Evolutionary conservation across 2,113 vertebrate species (phyloP), one percentile per base, ranked within the genome.

Genomic region (Scytalopus superciliaris): DNA sequence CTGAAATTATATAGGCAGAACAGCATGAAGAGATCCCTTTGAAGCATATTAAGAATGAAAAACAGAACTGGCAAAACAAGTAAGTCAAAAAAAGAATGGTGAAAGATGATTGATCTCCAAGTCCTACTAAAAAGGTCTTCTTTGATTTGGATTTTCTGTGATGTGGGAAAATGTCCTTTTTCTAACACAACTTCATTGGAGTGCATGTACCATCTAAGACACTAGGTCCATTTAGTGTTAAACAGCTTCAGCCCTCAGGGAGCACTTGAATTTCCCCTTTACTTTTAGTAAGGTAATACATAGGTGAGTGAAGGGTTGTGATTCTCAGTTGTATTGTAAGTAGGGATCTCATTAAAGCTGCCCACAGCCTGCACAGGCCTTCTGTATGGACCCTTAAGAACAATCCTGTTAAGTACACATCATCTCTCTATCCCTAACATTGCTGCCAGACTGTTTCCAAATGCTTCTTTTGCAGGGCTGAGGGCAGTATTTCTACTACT

Each of bases 301-400:
- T 3, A 0, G 1, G 7, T 10, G 25, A 52, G 28, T 1, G 7
- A 39, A 60, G 10, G 16, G 30, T 16, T 79, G 50, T 30, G 64
- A 62, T 31, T 30, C 66, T 82, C 52, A 56, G 56, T 23, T 83
- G 57, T 69, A 35, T 2, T 45, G 4, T 35, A 45, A 59, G 17
- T 4, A 42, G 13, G 24, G 25, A 12, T 45, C 39, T 84, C 30
- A 28, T 35, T 33, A 59, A 74, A 85, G 57, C 55, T 56, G 28
- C 6, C n/a, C 33, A 15, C 4, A 12, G 64, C 35, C 35, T 66
- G n/a, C 28, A 21, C 33, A n/a, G 17, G 19, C 6, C 15, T 44
- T 53, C 63, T 39, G 9, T 6, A 27, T 0, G 5, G 47, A 40
- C 56, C n/a, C 9, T 57, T n/a, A 52, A 12, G 0, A 1, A 25